A percentile compares a stretch with the other conserved stretches of the same genome.
Conservation (phyloP, 2,113 vertebrate genomes). For the Rhinopomastus cyanomelas region DNA sequence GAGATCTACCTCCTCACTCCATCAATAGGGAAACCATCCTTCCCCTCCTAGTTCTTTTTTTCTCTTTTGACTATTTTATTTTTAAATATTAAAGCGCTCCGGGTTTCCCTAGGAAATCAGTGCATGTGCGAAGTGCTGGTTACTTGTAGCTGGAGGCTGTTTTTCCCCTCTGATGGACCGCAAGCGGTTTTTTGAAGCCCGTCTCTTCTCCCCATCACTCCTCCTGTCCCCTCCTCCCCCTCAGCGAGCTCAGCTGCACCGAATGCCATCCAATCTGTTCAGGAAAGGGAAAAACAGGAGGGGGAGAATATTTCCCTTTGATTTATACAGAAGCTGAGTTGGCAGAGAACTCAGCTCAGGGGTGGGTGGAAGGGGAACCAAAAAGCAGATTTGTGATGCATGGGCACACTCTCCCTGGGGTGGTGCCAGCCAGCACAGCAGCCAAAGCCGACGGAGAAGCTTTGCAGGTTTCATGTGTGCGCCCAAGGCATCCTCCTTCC, state of each 20-base stretch:
- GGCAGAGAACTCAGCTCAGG: conserved; percentile 65
- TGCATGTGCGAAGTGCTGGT: conserved; percentile 49
- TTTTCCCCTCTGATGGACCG: conserved; percentile 66
- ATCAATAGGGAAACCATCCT: neutral
- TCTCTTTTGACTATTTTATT: conserved; percentile 5
- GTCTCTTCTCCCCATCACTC: conserved; percentile 55
- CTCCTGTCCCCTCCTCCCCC: conserved; percentile 58
- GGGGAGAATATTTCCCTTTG: conserved; percentile 73
- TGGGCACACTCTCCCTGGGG: conserved; percentile 68
- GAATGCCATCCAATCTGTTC: conserved; percentile 75
- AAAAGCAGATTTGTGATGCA: conserved; percentile 68
- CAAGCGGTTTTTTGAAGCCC: conserved; percentile 51
- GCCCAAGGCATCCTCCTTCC: conserved; percentile 67
- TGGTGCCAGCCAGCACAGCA: conserved; percentile 67
- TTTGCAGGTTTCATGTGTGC: conserved; percentile 62
- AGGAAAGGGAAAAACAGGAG: conserved; percentile 70
- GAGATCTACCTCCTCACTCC: neutral
- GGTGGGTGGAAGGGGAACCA: conserved; percentile 69
- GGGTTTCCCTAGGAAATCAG: conserved; percentile 65
- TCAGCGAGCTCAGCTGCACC: conserved; percentile 71
- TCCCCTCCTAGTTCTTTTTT: neutral
- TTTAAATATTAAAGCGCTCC: conserved; percentile 57
- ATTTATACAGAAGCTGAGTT: conserved; percentile 73
- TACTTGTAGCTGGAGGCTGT: conserved; percentile 67
- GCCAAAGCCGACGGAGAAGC: conserved; percentile 53